These are phyloP conservation scores for Potorous gilbertii DNA, from an alignment of 2,797 vertebrate species.

Conservation along the genomic window DNA sequence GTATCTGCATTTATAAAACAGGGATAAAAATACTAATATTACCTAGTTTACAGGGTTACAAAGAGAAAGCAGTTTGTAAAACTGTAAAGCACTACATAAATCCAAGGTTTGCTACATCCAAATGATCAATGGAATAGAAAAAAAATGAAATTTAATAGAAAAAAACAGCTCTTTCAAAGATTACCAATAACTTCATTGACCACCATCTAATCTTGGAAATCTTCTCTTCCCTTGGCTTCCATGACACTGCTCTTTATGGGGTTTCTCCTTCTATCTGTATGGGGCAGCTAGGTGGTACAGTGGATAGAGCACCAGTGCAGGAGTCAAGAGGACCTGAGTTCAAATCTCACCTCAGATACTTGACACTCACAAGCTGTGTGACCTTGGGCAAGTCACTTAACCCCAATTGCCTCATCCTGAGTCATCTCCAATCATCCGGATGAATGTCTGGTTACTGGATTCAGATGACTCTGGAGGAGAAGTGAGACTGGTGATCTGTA, in stretches of 20 bases:
- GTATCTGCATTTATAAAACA: neutral
- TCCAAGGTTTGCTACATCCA: neutral
- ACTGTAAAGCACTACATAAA: neutral
- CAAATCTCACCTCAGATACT: too few relatives aligned
- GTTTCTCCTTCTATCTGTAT: neutral
- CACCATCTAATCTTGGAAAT: neutral
- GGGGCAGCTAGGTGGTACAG: too few relatives aligned
- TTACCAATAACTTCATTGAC: neutral
- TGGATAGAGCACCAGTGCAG: too few relatives aligned
- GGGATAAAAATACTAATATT: neutral
- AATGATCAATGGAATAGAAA: neutral
- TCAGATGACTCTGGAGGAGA: too few relatives aligned
- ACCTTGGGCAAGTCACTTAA: too few relatives aligned
- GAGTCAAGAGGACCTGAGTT: too few relatives aligned
- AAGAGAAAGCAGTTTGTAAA: neutral
- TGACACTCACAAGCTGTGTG: too few relatives aligned
- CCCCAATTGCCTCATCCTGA: too few relatives aligned
- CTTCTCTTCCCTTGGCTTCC: neutral
- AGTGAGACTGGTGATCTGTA: too few relatives aligned
- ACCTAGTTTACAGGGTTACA: neutral
- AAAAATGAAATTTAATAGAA: neutral
- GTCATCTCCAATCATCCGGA: too few relatives aligned
- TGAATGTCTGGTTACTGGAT: too few relatives aligned
- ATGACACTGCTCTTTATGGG: neutral
- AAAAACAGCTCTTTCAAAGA: neutral